Evolutionary conservation across 2,888 invertebrate genomes (phyloP).

Genomic region (Sphecodes monilicornis): DNA sequence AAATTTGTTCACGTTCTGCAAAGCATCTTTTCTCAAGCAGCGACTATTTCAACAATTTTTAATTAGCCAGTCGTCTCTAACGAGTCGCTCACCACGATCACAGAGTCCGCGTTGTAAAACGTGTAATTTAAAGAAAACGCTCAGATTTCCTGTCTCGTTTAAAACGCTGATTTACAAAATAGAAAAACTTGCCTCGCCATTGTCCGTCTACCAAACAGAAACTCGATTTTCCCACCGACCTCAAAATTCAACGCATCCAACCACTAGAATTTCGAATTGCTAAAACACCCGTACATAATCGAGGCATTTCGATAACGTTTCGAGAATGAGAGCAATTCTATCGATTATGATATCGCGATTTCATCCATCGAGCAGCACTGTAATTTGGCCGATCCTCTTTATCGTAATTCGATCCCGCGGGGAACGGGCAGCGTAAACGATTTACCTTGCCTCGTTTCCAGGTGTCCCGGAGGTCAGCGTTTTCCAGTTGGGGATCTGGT

Average conservation of each 20-base stretch:
- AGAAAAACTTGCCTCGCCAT: background rate
- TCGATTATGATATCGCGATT: background rate
- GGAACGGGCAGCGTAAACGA: conserved; percentile 29
- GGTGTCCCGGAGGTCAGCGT: background rate
- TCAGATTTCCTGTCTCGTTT: background rate
- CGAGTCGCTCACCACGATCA: background rate
- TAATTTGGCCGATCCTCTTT: conserved; percentile 30
- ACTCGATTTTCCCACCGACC: background rate
- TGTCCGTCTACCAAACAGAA: background rate
- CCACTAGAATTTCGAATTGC: background rate
- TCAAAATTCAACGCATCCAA: background rate
- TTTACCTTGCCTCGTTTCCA: conserved; percentile 46
- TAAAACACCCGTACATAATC: background rate
- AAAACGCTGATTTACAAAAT: background rate
- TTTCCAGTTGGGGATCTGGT: background rate
- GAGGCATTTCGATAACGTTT: background rate
- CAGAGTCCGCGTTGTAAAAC: background rate
- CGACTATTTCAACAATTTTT: background rate
- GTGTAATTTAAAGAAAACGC: background rate
- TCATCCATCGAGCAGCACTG: background rate
- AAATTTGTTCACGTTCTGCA: background rate
- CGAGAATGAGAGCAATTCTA: background rate
- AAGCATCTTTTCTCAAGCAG: background rate
- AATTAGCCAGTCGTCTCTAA: background rate
- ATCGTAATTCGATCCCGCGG: conserved; percentile 27